phyloP scores from a whole-genome alignment of 35 echinoderm and acorn worm species.

The Stichopus chloronotus region DNA sequence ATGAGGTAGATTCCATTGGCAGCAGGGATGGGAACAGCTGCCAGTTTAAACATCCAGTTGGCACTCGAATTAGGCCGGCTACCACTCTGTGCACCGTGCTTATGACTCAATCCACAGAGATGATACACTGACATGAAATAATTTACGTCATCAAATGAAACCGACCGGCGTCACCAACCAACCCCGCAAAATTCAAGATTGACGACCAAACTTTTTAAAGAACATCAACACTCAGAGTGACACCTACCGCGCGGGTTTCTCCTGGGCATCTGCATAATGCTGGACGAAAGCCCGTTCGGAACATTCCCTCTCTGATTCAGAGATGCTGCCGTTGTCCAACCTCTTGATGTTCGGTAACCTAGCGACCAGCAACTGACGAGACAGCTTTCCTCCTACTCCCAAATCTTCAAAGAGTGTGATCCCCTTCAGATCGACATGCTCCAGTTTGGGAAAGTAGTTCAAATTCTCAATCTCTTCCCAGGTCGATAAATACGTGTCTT shows the following conservation, averaged over 20 bases:
- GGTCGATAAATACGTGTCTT: background rate
- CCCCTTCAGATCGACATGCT: background rate
- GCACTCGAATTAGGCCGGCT: no score
- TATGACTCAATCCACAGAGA: no score
- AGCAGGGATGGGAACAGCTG: no score
- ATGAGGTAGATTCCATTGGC: no score
- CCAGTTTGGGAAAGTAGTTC: background rate
- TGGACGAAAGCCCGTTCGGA: background rate
- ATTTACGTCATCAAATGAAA: no score
- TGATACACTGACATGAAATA: no score
- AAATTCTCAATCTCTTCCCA: conserved; percentile 39
- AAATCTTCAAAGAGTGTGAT: background rate
- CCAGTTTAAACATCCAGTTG: no score
- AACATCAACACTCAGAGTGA: background rate
- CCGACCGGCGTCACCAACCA: no score
- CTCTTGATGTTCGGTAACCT: conserved; percentile 10
- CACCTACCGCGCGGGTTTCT: conserved; percentile 23
- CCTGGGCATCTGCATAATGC: background rate
- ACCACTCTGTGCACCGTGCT: no score
- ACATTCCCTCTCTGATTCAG: background rate
- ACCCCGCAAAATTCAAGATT: no score
- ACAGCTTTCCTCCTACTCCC: background rate
- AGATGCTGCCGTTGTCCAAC: background rate
- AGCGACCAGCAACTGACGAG: background rate
- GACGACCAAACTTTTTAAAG: no score